Base-by-base conservation (phyloP, 2,888 invertebrate species). In the Drosophila setosimentum region DNA sequence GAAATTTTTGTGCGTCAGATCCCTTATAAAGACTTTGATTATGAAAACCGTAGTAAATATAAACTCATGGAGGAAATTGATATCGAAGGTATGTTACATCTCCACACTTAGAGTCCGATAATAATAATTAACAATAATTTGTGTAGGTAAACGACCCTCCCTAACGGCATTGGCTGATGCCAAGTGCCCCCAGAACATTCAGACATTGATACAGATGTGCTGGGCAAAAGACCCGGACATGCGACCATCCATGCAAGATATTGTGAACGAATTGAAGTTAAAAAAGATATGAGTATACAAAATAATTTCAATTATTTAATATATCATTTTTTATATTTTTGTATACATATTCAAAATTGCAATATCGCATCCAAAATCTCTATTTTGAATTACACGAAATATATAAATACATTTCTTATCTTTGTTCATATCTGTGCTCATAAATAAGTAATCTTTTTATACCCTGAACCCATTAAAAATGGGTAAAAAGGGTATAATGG, bases 171-270 rank as follows among this genome's bases (percentile, higher is more conserved):
- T 45, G 45, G 13, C 13, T 7, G 1, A 21, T 3, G 1, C 3
- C 45, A 2, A 45, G 3, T 45, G 45, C 21, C 45, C 45, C 10
- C 3, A 0, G 13, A 21, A 45, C 45, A 45, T 45, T 45, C 13
- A 45, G 21, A 7, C 0, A 45, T 13, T 45, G 1, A 45, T 45
- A 21, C 0, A 7, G 21, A 13, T 13, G 3, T 21, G 45, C 45
- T 45, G 13, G 45, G 3, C 7, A 1, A 13, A 21, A 13, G 0
- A 7, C 0, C 0, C 21, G 1, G 1, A 0, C 7, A 2, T 0
- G 7, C 45, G 45, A 45, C 45, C 45, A 21, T 21, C 45, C 21
- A 45, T 2, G 21, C 45, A 45, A 45, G 45, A 0, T 13, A 13
- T 45, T 45, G 13, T 21, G 45, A 4, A 42, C 2, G 42, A 21